These are phyloP conservation scores for Drosophila paulistorum DNA, from an alignment of 1,140 invertebrate genomes.

Conservation along the genomic window DNA sequence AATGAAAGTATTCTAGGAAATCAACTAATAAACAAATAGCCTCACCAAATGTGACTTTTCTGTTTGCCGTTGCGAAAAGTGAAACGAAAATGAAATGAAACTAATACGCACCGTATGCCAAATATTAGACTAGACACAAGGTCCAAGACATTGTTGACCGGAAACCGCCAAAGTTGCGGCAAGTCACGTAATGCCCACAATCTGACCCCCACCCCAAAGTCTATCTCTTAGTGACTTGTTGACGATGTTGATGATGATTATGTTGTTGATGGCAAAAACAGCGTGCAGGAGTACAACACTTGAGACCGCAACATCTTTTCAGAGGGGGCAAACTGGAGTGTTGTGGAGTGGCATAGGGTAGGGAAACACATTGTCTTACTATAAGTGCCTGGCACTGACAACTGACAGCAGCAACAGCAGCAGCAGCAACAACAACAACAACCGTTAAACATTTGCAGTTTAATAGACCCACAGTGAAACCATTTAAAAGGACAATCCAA, in stretches of 20 bases:
- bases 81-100: conserved; percentile 53
- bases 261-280: conserved; percentile 37
- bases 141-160: conserved; percentile 34
- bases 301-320: conserved; percentile 24
- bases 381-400: conserved; percentile 39
- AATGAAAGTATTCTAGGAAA: conserved; percentile 16
- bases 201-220: neutral
- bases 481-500: conserved; percentile 48
- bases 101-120: conserved; percentile 58
- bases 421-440: neutral
- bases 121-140: conserved; percentile 24
- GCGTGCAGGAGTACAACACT: neutral
- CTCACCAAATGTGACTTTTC: conserved; percentile 7
- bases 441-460: conserved; percentile 40
- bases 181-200: conserved; percentile 41
- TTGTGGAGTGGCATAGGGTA: neutral
- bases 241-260: conserved; percentile 22
- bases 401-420: conserved; percentile 10
- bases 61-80: neutral
- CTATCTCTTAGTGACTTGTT: conserved; percentile 32
- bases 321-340: too few relatives aligned
- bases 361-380: conserved; percentile 12
- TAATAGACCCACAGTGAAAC: conserved; percentile 49
- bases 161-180: conserved; percentile 37
- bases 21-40: conserved; percentile 15